A percentile compares a stretch with the other conserved stretches of the same genome.
Evolutionary conservation across 2,888 invertebrate species (phyloP).

Genomic region (Parnassius glacialis): DNA sequence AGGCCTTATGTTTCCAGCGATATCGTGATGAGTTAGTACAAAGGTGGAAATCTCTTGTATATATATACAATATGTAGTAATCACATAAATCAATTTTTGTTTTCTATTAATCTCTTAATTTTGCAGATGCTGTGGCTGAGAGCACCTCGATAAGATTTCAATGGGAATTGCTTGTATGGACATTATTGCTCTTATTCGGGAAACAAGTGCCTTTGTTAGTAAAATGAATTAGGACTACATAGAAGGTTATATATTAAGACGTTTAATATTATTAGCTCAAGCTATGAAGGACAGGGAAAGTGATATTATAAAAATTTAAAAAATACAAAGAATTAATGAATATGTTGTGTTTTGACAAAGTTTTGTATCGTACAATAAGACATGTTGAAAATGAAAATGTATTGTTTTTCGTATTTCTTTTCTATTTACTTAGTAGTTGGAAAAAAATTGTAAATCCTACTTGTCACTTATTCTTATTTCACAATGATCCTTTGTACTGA

Average conservation of each 20-base stretch:
- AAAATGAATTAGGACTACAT: slow-evolving; percentile 27
- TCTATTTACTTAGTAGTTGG: background rate
- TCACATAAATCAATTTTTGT: no score
- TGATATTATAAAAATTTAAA: slow-evolving; percentile 7
- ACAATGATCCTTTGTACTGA: background rate
- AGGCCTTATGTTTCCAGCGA: no score
- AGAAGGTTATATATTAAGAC: background rate
- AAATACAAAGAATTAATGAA: background rate
- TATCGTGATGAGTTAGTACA: no score
- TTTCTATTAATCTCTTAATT: slow-evolving; percentile 1
- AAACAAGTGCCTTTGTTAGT: slow-evolving; percentile 63
- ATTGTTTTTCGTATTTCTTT: background rate
- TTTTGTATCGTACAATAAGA: background rate
- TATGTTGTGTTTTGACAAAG: background rate
- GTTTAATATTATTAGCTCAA: background rate
- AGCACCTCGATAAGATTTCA: slow-evolving; percentile 45
- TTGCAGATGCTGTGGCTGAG: slow-evolving; percentile 61
- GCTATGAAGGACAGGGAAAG: slow-evolving; percentile 16
- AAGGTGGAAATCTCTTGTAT: no score
- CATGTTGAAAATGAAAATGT: background rate
- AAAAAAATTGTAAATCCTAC: no score
- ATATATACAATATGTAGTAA: no score
- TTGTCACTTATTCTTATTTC: slow-evolving; percentile 1
- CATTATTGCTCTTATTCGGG: slow-evolving; percentile 49
- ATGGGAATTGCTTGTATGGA: slow-evolving; percentile 50